Evolutionary conservation across 2,797 vertebrate species (phyloP).

Genomic region (Danio jaintianensis): DNA sequence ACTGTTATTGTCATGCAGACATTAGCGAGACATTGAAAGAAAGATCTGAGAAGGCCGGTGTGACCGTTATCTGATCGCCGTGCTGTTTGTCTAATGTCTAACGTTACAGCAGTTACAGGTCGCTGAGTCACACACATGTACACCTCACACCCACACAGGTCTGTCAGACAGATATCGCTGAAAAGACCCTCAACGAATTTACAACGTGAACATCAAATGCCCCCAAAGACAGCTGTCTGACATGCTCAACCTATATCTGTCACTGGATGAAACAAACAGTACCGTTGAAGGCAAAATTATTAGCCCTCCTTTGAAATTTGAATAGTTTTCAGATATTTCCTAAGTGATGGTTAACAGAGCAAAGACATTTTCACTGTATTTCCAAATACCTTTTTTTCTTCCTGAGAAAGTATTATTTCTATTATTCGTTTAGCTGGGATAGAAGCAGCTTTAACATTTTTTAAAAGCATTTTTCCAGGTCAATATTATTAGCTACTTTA

Average conservation of each 20-base stretch:
- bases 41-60: slow-evolving; percentile 30
- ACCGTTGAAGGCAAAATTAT: neutral
- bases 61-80: slow-evolving; percentile 62
- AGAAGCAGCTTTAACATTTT: too few relatives aligned
- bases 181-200: slow-evolving; percentile 54
- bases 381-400: too few relatives aligned
- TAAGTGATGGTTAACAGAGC: too few relatives aligned
- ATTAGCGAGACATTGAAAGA: slow-evolving; percentile 25
- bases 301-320: too few relatives aligned
- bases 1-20: slow-evolving; percentile 51
- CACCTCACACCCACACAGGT: slow-evolving; percentile 41
- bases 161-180: slow-evolving; percentile 66
- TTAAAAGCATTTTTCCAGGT: too few relatives aligned
- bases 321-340: too few relatives aligned
- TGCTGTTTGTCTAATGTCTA: slow-evolving; percentile 63
- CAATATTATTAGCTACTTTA: too few relatives aligned
- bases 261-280: slow-evolving; percentile 67
- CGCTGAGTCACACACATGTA: slow-evolving; percentile 43
- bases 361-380: too few relatives aligned
- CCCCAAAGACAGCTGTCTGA: slow-evolving; percentile 54
- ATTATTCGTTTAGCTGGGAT: too few relatives aligned
- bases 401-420: too few relatives aligned
- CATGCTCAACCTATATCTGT: slow-evolving; percentile 51
- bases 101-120: slow-evolving; percentile 67
- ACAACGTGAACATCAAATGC: slow-evolving; percentile 57